A percentile compares a stretch with the other conserved stretches of the same genome.
Evolutionary conservation across 2,113 vertebrate species (phyloP).

Genomic region (Malurus elegans): DNA sequence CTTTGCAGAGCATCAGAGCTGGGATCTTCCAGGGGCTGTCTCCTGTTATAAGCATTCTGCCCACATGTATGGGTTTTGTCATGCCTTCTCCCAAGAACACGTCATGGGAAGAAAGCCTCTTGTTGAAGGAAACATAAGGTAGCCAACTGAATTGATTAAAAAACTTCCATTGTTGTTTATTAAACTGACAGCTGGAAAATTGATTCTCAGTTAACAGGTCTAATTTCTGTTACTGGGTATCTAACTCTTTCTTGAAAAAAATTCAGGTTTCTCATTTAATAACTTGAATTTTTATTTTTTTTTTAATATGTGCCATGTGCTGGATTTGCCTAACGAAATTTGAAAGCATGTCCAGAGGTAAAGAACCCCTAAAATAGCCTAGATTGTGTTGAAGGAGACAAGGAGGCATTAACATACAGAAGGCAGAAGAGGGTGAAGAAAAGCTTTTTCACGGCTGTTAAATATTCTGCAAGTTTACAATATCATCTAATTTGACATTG

Average conservation of each 20-base stretch:
- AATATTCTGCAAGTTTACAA: slow-evolving; percentile 40
- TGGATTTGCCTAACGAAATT: slow-evolving; percentile 54
- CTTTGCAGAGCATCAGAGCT: not conserved
- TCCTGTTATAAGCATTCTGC: not conserved
- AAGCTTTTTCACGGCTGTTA: slow-evolving; percentile 19
- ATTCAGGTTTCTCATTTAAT: slow-evolving; percentile 4
- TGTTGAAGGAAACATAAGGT: not conserved
- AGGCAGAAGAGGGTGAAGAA: not conserved
- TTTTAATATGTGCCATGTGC: not conserved
- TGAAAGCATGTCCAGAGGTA: slow-evolving; percentile 34
- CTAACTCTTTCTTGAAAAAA: not conserved
- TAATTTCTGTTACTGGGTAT: not conserved
- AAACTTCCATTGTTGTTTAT: not conserved
- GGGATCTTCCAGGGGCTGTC: not conserved
- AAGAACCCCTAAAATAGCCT: slow-evolving; percentile 7
- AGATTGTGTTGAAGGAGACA: not conserved
- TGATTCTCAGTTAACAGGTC: not conserved
- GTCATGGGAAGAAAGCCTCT: not conserved
- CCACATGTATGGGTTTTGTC: not conserved
- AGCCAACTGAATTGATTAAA: not conserved
- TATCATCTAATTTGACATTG: slow-evolving; percentile 42
- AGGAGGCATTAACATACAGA: slow-evolving; percentile 15
- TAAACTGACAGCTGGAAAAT: slow-evolving; percentile 17
- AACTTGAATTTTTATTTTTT: slow-evolving; percentile 15
- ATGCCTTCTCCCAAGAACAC: not conserved